Evolutionary conservation across 2,797 vertebrate species (phyloP).

Genomic region (Nannoperca obscura): DNA sequence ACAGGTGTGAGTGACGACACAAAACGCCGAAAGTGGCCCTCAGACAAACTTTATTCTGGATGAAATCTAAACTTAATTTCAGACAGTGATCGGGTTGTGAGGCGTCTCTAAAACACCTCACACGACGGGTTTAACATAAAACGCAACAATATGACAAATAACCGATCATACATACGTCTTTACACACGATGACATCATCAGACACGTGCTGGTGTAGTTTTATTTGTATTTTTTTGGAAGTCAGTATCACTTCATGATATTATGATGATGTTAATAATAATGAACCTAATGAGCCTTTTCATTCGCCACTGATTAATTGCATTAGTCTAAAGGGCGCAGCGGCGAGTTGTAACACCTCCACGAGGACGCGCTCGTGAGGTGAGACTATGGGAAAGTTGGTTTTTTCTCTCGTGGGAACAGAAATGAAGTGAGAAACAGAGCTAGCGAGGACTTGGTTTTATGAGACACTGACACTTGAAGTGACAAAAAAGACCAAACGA

Average conservation of each 20-base stretch:
- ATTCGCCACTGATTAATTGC: background rate
- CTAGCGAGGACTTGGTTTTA: constrained; percentile 57
- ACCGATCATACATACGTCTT: background rate
- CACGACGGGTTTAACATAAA: background rate
- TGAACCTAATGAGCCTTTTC: background rate
- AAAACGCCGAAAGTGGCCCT: background rate
- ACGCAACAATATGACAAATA: background rate
- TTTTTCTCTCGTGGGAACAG: constrained; percentile 73
- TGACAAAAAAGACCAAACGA: constrained; percentile 51
- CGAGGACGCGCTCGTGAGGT: constrained; percentile 40
- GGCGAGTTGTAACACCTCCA: background rate
- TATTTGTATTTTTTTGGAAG: background rate
- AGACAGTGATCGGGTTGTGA: background rate
- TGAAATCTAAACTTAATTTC: background rate
- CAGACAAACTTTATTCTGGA: constrained; percentile 15
- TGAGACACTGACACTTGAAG: constrained; percentile 64
- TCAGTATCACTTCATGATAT: background rate
- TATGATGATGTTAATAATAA: too few species aligned
- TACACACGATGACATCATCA: background rate
- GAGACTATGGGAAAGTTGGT: constrained; percentile 71
- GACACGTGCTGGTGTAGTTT: background rate
- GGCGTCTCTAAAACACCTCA: background rate
- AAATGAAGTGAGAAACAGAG: constrained; percentile 71
- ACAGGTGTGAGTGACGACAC: constrained; percentile 60
- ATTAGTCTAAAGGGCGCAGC: background rate